phyloP scores from a whole-genome alignment of 2,113 vertebrate genomes.

The Cyphotilapia sp. region DNA sequence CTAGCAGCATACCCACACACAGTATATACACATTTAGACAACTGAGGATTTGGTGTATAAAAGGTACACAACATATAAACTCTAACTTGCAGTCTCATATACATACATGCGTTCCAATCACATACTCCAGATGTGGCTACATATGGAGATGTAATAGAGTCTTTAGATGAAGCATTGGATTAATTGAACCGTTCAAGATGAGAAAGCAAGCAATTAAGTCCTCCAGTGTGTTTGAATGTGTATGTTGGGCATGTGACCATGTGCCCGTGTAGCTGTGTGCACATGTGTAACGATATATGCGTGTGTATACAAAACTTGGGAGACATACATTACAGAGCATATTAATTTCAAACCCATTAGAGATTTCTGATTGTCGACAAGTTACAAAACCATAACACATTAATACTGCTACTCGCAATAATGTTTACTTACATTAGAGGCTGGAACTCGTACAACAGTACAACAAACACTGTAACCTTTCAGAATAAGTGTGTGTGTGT shows the following conservation, averaged over 20 bases:
- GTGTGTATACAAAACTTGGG: neutral
- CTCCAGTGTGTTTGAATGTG: constrained; percentile 14
- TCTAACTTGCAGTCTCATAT: neutral
- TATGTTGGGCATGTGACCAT: neutral
- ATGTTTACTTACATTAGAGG: neutral
- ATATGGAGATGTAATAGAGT: constrained; percentile 66
- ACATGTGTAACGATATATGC: constrained; percentile 26
- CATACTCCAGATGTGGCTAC: constrained; percentile 51
- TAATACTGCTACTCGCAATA: neutral
- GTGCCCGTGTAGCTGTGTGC: neutral
- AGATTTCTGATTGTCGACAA: neutral
- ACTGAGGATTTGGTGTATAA: neutral
- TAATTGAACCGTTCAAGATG: constrained; percentile 63
- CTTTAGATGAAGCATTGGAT: constrained; percentile 49
- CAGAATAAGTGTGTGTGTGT: neutral
- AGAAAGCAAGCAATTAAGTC: constrained; percentile 63
- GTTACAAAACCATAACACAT: neutral
- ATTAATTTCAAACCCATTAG: constrained; percentile 47
- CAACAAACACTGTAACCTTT: neutral
- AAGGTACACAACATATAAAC: neutral
- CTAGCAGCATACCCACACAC: neutral
- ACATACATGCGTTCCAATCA: neutral
- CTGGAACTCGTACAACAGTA: neutral
- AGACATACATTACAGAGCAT: constrained; percentile 40
- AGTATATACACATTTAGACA: neutral